These are phyloP conservation scores for Dipus sagitta DNA, from an alignment of 2,797 vertebrate genomes.

Conservation along the genomic window DNA sequence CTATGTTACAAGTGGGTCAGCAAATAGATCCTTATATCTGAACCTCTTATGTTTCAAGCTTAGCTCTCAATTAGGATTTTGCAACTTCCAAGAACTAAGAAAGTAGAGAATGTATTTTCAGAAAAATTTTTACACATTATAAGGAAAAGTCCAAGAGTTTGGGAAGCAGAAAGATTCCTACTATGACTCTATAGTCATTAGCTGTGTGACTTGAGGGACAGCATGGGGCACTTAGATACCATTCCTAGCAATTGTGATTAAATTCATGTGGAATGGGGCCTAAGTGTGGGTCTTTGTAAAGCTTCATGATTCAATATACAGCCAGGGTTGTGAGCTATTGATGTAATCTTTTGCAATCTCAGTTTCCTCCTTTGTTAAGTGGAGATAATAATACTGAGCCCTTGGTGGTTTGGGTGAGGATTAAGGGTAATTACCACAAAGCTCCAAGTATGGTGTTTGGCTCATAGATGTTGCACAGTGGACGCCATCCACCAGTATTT, in stretches of 20 bases:
- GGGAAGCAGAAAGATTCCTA: background rate
- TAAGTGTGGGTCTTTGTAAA: background rate
- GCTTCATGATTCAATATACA: background rate
- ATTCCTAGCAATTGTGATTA: background rate
- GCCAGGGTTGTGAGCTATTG: background rate
- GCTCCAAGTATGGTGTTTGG: background rate
- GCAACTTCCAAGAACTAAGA: constrained; percentile 20
- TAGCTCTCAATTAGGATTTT: constrained; percentile 23
- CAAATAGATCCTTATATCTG: background rate
- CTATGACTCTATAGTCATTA: background rate
- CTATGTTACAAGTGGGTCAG: background rate
- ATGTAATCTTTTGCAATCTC: background rate
- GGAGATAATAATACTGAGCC: background rate
- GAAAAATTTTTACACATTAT: background rate
- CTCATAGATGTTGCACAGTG: background rate
- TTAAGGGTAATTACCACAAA: constrained; percentile 57
- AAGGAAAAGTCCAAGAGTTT: background rate
- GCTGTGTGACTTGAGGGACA: background rate
- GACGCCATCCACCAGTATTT: constrained; percentile 31
- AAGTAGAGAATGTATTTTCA: background rate
- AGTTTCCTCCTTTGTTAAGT: constrained; percentile 33
- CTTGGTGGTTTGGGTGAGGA: constrained; percentile 26
- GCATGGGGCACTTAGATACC: background rate
- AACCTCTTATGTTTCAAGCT: constrained; percentile 7
- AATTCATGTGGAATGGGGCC: background rate